phyloP scores from a whole-genome alignment of 2,797 vertebrate genomes.

The Momotus momota region DNA sequence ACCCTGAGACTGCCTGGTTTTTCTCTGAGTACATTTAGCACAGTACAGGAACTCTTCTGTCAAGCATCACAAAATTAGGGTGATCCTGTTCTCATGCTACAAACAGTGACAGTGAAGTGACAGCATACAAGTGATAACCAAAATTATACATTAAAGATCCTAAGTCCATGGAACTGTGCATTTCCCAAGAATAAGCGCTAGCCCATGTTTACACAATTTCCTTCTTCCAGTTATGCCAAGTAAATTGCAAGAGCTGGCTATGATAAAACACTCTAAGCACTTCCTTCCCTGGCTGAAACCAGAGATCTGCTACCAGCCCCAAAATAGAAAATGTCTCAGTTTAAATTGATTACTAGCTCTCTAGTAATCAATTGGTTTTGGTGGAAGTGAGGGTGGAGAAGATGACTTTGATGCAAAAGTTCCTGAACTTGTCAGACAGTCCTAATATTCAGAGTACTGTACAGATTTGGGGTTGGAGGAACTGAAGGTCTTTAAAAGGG shows the following conservation, averaged over 20 bases:
- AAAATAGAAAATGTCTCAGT: background rate
- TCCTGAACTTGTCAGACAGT: background rate
- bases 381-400: background rate
- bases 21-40: background rate
- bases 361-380: background rate
- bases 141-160: background rate
- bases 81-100: background rate
- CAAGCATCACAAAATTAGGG: background rate
- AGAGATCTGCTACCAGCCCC: background rate
- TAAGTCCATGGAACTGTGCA: background rate
- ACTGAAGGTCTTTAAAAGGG: background rate
- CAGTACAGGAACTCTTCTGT: background rate
- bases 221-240: conserved; percentile 29
- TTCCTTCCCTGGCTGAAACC: conserved; percentile 33
- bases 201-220: conserved; percentile 8
- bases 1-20: background rate
- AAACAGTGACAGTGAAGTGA: background rate
- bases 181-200: conserved; percentile 20
- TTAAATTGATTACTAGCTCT: background rate
- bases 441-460: background rate
- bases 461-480: background rate
- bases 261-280: background rate
- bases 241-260: conserved; percentile 40
- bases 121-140: background rate
- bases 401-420: background rate